phyloP scores from a whole-genome alignment of 2,888 invertebrate genomes.

The Romanomermis culicivorax region DNA sequence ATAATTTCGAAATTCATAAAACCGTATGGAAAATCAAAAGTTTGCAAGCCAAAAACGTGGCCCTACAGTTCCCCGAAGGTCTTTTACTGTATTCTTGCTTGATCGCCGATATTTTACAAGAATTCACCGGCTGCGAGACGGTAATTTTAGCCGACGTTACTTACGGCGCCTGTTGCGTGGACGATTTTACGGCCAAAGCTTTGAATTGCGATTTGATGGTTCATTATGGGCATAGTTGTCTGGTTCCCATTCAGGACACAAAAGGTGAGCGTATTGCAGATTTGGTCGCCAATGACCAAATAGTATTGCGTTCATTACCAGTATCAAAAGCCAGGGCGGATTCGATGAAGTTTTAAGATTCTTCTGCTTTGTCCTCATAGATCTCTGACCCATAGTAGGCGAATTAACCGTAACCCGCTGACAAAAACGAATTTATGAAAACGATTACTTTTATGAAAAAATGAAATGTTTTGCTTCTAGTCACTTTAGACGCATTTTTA shows the following conservation, averaged over 20 bases:
- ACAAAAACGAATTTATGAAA: too few species aligned
- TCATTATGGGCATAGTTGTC: slow-evolving; percentile 94
- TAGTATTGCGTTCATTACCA: not conserved
- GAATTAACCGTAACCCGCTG: too few species aligned
- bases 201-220: slow-evolving; percentile 40
- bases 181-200: slow-evolving; percentile 77
- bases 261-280: not conserved
- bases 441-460: too few species aligned
- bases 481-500: too few species aligned
- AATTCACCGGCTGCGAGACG: slow-evolving; percentile 41
- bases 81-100: slow-evolving; percentile 73
- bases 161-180: slow-evolving; percentile 95
- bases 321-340: too few species aligned
- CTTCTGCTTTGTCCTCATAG: too few species aligned
- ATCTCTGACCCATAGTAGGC: too few species aligned
- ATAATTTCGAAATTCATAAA: slow-evolving; percentile 92
- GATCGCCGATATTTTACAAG: slow-evolving; percentile 71
- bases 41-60: not conserved
- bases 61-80: slow-evolving; percentile 65
- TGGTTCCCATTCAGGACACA: slow-evolving; percentile 29
- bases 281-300: too few species aligned
- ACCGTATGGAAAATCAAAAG: slow-evolving; percentile 76
- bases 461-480: too few species aligned
- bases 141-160: slow-evolving; percentile 98
- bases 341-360: too few species aligned